Conservation (phyloP, 1,140 invertebrate species). For the Sycobia sp. region DNA sequence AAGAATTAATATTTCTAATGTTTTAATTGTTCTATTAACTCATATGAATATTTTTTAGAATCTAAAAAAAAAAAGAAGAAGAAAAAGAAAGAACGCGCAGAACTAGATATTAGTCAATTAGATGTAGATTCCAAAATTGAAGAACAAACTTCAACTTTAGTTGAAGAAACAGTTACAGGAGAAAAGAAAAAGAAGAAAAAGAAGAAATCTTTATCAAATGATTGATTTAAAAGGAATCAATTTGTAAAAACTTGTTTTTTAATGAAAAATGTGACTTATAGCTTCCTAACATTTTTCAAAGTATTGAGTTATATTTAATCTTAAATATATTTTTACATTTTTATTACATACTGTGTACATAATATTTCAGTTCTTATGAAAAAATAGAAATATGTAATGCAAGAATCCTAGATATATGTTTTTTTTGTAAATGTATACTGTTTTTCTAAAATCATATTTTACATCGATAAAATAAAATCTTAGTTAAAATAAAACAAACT, state of each 20-base stretch:
- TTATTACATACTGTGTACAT: slow-evolving; percentile 3
- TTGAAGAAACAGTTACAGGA: slow-evolving; percentile 28
- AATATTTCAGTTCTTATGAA: background rate
- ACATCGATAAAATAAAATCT: slow-evolving; percentile 15
- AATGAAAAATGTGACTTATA: background rate
- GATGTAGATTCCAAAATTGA: slow-evolving; percentile 21
- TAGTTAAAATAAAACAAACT: slow-evolving; percentile 13
- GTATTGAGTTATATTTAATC: background rate
- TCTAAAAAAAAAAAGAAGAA: slow-evolving; percentile 57
- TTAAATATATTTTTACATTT: slow-evolving; percentile 5
- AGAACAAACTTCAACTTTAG: slow-evolving; percentile 15
- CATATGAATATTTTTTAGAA: slow-evolving; percentile 39
- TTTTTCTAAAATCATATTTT: slow-evolving; percentile 9
- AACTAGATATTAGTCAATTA: slow-evolving; percentile 42
- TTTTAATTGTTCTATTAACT: too few species aligned
- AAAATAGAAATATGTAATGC: too few species aligned
- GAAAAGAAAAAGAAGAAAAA: slow-evolving; percentile 57
- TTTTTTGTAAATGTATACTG: slow-evolving; percentile 12
- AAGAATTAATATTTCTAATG: too few species aligned
- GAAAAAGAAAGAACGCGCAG: slow-evolving; percentile 44
- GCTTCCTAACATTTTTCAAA: background rate
- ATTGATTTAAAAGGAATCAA: slow-evolving; percentile 30
- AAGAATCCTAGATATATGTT: too few species aligned
- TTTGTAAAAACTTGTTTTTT: slow-evolving; percentile 3
- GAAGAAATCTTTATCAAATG: slow-evolving; percentile 48